Evolutionary conservation across 2,888 invertebrate genomes (phyloP).

Genomic region (Mesochorus sp.): DNA sequence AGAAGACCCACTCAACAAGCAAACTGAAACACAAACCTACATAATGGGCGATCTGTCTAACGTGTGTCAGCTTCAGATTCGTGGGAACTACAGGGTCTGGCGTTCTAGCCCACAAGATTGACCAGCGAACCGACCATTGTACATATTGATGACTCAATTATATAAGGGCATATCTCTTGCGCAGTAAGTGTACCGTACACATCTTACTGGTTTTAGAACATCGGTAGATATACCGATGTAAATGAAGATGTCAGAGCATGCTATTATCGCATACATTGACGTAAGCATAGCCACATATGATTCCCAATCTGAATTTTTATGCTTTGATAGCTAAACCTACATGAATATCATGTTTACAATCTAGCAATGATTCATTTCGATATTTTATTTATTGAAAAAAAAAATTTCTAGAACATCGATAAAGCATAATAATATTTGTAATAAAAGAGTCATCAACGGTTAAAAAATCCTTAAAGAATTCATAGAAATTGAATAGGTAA

Average conservation of each 20-base stretch:
- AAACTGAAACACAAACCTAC: constrained; percentile 74
- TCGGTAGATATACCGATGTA: not conserved
- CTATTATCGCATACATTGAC: not conserved
- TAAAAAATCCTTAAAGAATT: too few relatives aligned
- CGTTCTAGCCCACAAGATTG: constrained; percentile 55
- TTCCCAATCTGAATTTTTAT: constrained; percentile 12
- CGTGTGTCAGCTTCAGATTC: constrained; percentile 79
- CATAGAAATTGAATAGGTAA: too few relatives aligned
- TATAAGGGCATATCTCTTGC: too few relatives aligned
- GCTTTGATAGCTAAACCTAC: constrained; percentile 33
- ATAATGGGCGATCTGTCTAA: constrained; percentile 81
- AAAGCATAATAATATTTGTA: too few relatives aligned
- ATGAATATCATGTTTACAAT: constrained; percentile 34
- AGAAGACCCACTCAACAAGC: constrained; percentile 32
- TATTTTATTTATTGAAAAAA: constrained; percentile 22
- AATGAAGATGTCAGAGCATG: too few relatives aligned
- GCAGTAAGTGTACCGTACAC: too few relatives aligned
- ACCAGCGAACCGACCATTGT: constrained; percentile 45
- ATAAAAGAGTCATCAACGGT: too few relatives aligned
- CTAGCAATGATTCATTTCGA: constrained; percentile 10
- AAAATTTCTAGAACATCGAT: too few relatives aligned
- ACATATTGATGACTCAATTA: too few relatives aligned
- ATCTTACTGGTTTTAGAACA: too few relatives aligned
- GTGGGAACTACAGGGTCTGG: constrained; percentile 71
- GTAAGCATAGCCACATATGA: not conserved